Evolutionary conservation across 2,888 invertebrate species (phyloP).

Genomic region (Norana najaformis): DNA sequence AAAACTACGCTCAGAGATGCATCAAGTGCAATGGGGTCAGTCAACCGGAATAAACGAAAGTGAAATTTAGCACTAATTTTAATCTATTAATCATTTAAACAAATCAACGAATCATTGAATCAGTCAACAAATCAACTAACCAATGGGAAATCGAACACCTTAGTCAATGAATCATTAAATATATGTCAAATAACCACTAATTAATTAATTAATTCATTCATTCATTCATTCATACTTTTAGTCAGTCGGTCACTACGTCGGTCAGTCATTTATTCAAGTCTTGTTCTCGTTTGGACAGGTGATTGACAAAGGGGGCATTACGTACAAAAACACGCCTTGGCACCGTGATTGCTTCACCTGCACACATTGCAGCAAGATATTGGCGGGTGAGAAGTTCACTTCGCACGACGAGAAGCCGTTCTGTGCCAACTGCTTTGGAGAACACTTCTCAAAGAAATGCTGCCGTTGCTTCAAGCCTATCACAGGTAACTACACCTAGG

Average conservation of each 20-base stretch:
- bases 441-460: constrained; percentile 97
- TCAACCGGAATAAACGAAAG: not conserved
- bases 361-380: constrained; percentile 79
- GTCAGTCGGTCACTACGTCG: no score
- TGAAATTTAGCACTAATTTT: not conserved
- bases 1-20: constrained; percentile 98
- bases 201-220: not conserved
- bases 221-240: not conserved
- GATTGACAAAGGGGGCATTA: constrained; percentile 97
- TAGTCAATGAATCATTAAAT: not conserved
- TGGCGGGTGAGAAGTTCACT: constrained; percentile 97
- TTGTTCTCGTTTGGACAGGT: constrained; percentile 37
- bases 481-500: constrained; percentile 73
- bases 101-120: not conserved
- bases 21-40: constrained; percentile 47
- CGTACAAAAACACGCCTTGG: constrained; percentile 99
- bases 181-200: no score
- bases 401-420: constrained; percentile 98
- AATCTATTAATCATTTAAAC: not conserved
- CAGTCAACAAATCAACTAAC: not conserved
- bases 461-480: constrained; percentile 96
- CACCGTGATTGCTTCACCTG: constrained; percentile 99
- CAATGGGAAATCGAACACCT: not conserved
- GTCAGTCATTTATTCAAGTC: no score
- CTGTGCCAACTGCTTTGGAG: constrained; percentile 98